A percentile compares a stretch with the other conserved stretches of the same genome.
These are phyloP conservation scores for Icerya purchasi DNA, from an alignment of 2,888 invertebrate species.

Conservation along the genomic window DNA sequence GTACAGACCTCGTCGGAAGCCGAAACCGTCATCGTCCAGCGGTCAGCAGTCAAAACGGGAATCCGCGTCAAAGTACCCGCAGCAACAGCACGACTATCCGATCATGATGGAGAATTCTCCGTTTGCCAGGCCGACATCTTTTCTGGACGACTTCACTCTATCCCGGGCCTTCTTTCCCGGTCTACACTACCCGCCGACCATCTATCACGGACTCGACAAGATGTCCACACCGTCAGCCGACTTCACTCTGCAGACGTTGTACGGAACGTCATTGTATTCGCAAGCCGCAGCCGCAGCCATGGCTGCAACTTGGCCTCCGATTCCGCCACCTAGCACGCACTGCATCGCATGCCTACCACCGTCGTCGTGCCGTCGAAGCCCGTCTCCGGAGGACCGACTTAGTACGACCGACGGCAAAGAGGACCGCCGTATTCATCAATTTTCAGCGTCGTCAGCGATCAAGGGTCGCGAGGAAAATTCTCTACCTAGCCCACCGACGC, in stretches of 20 bases:
- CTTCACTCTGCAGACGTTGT: conserved; percentile 14
- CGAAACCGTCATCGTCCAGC: conserved; percentile 31
- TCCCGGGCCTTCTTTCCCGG: conserved; percentile 45
- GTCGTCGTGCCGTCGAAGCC: conserved; percentile 23
- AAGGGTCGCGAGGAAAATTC: conserved; percentile 6
- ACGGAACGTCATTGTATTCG: conserved; percentile 16
- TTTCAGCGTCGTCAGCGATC: conserved; percentile 8
- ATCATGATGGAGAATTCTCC: conserved; percentile 29
- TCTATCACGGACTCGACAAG: conserved; percentile 32
- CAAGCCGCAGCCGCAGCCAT: conserved; percentile 25
- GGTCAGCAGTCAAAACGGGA: neutral
- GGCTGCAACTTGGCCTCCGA: conserved; percentile 30
- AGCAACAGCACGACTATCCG: conserved; percentile 27
- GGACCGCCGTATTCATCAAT: no score
- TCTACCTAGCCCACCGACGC: conserved; percentile 24
- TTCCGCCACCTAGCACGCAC: conserved; percentile 27
- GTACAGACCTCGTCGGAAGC: conserved; percentile 68
- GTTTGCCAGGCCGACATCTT: conserved; percentile 25
- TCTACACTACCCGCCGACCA: conserved; percentile 27
- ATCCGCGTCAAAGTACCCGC: neutral
- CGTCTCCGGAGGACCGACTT: conserved; percentile 21
- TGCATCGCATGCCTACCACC: conserved; percentile 3
- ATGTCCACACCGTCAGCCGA: conserved; percentile 7
- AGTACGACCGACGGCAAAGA: no score
- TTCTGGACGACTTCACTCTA: conserved; percentile 38